Conservation (phyloP, 1,140 invertebrate species). For the Paraescarpia echinospica region DNA sequence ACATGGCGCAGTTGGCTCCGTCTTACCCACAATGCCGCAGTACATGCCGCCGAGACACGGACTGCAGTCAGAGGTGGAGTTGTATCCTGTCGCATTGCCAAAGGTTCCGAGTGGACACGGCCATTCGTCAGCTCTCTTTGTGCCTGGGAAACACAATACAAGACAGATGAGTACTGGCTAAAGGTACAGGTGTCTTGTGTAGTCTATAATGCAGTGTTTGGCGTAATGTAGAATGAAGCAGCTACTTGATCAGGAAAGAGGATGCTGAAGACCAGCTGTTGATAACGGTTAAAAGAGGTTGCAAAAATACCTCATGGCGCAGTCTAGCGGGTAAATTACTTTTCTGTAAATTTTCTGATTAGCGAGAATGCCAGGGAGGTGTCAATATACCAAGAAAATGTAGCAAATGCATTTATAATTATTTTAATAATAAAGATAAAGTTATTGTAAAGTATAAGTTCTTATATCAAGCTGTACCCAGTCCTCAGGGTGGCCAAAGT, state of each 20-base stretch:
- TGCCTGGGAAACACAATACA: conserved; percentile 31
- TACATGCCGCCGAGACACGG: conserved; percentile 49
- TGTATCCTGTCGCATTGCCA: conserved; percentile 45
- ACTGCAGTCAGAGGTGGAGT: conserved; percentile 38
- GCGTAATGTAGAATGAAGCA: neutral
- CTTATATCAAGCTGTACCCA: too few relatives aligned
- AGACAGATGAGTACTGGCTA: neutral
- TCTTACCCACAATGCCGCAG: conserved; percentile 46
- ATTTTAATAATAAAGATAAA: neutral
- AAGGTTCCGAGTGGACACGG: conserved; percentile 54
- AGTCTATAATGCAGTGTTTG: neutral
- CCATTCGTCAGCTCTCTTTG: conserved; percentile 44
- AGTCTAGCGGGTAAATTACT: neutral
- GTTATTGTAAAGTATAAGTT: too few relatives aligned
- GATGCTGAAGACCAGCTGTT: neutral
- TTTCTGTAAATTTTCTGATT: neutral
- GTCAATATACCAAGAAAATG: neutral
- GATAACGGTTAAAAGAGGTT: neutral
- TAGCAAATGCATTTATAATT: neutral
- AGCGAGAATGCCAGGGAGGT: too few relatives aligned
- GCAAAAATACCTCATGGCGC: neutral
- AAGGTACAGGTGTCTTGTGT: conserved; percentile 30
- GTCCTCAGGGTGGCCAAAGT: too few relatives aligned
- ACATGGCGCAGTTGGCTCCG: conserved; percentile 39
- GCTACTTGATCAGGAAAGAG: neutral